phyloP scores from a whole-genome alignment of 2,797 vertebrate species.

The Typhlichthys subterraneus region DNA sequence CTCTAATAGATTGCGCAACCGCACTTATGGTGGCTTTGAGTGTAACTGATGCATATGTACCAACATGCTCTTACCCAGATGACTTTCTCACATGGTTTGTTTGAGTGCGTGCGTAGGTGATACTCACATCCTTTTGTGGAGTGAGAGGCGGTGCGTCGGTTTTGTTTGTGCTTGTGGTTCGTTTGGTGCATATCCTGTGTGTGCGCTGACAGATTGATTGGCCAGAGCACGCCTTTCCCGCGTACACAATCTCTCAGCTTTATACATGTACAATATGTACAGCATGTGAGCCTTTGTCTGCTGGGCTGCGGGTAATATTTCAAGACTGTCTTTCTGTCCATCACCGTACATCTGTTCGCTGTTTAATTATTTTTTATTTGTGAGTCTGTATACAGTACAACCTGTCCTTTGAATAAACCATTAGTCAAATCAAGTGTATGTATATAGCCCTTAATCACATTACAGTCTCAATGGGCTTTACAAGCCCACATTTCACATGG shows the following conservation, averaged over 20 bases:
- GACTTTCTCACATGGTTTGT: too few relatives aligned
- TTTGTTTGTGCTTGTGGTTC: conserved; percentile 12
- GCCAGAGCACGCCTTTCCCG: neutral
- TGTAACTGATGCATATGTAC: conserved; percentile 25
- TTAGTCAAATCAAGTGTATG: neutral
- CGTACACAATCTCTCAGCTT: neutral
- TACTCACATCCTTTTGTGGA: neutral
- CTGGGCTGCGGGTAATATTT: too few relatives aligned
- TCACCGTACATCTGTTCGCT: neutral
- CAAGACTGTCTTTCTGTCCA: too few relatives aligned
- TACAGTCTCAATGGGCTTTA: too few relatives aligned
- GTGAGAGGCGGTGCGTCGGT: conserved; percentile 11
- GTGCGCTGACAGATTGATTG: conserved; percentile 3
- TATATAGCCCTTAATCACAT: too few relatives aligned
- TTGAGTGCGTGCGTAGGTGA: too few relatives aligned
- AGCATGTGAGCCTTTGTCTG: too few relatives aligned
- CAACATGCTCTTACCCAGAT: conserved; percentile 3
- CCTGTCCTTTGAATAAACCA: conserved; percentile 8
- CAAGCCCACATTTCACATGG: too few relatives aligned
- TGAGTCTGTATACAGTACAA: neutral
- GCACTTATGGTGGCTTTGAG: conserved; percentile 25
- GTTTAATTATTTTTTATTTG: neutral
- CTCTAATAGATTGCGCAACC: conserved; percentile 53
- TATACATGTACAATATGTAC: too few relatives aligned
- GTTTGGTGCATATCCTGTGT: conserved; percentile 5